Evolutionary conservation across 2,113 vertebrate species (phyloP).

Genomic region (Scatophagus argus): DNA sequence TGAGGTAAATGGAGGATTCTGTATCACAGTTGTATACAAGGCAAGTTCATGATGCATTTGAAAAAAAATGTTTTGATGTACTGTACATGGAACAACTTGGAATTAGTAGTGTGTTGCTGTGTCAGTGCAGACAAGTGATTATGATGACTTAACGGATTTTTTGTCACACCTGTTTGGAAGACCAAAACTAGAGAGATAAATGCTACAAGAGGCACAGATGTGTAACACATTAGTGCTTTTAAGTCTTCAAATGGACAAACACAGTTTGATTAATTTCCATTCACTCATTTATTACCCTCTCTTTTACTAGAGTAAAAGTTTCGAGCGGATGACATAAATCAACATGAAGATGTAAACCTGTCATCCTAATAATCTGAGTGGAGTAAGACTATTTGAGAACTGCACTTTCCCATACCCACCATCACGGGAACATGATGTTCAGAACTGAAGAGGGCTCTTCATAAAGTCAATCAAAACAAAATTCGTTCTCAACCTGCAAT

Average conservation of each 20-base stretch:
- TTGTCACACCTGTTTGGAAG: not conserved
- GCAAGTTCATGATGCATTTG: not conserved
- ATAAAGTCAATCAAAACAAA: slow-evolving; percentile 38
- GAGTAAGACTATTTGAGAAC: not conserved
- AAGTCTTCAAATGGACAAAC: not conserved
- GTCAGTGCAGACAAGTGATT: not conserved
- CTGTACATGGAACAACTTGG: slow-evolving; percentile 2
- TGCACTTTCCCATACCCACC: slow-evolving; percentile 1
- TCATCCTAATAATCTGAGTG: not conserved
- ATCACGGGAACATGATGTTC: slow-evolving; percentile 39
- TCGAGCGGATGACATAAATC: slow-evolving; percentile 13
- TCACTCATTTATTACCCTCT: not conserved
- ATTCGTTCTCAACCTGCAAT: slow-evolving; percentile 9
- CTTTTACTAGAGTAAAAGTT: not conserved
- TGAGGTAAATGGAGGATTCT: slow-evolving; percentile 1
- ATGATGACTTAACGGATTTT: not conserved
- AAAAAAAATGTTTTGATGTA: not conserved
- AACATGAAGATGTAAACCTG: not conserved
- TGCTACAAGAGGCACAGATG: not conserved
- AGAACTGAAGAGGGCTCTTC: slow-evolving; percentile 35
- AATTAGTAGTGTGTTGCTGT: not conserved
- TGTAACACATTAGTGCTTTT: no score
- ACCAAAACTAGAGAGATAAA: not conserved
- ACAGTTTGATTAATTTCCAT: not conserved
- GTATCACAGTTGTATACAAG: slow-evolving; percentile 17